These are phyloP conservation scores for Acanthis flammea DNA, from an alignment of 2,797 vertebrate genomes.

Conservation along the genomic window DNA sequence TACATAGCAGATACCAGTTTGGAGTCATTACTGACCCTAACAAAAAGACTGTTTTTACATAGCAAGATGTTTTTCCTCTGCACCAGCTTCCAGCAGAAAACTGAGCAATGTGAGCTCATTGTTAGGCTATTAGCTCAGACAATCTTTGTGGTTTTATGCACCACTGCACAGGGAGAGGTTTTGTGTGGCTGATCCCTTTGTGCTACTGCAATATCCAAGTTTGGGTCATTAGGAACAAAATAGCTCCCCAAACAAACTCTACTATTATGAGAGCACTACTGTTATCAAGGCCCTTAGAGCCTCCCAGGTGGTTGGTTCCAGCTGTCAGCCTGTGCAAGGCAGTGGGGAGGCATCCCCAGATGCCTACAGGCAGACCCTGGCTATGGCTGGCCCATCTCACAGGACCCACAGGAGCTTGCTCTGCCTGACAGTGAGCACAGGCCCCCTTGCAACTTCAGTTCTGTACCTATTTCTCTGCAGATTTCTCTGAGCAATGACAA, in stretches of 20 bases:
- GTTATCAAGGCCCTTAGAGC: neutral
- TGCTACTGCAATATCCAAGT: neutral
- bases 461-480: neutral
- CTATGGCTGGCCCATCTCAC: neutral
- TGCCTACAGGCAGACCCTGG: rapidly evolving
- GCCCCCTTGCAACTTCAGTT: neutral
- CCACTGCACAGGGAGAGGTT: neutral
- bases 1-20: conserved; percentile 14
- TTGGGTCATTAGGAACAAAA: neutral
- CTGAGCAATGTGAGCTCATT: neutral
- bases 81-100: neutral
- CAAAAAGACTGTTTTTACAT: neutral
- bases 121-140: neutral
- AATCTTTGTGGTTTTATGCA: neutral
- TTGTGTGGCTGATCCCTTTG: neutral
- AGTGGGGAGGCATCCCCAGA: neutral
- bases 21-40: conserved; percentile 29
- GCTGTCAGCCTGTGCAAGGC: neutral
- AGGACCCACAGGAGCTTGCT: neutral
- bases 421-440: neutral
- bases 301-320: neutral
- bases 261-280: neutral
- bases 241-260: neutral
- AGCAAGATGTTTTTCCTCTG: neutral
- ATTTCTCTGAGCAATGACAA: neutral